Conservation (phyloP, 23 tunicate genomes). For the Trididemnum clinides region DNA sequence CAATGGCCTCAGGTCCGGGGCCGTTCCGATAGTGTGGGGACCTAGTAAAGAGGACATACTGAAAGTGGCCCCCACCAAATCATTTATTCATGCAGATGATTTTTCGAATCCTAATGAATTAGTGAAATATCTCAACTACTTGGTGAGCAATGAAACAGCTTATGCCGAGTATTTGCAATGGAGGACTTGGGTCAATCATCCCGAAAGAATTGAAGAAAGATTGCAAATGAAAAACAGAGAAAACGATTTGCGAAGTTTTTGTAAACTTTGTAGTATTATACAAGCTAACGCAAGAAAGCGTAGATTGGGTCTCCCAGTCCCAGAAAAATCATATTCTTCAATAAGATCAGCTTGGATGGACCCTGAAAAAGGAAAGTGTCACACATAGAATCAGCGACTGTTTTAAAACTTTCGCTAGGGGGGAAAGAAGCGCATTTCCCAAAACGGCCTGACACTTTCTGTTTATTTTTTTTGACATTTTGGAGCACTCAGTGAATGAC, state of each 20-base stretch:
- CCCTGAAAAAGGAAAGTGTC: conserved; percentile 51
- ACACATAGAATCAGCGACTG: too few species aligned
- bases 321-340: not conserved
- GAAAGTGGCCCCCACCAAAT: conserved; percentile 84
- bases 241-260: conserved; percentile 84
- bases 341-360: conserved; percentile 41
- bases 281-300: conserved; percentile 66
- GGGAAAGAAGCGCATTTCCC: too few species aligned
- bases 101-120: conserved; percentile 52
- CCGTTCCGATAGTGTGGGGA: conserved; percentile 96
- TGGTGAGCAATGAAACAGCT: conserved; percentile 69
- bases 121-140: conserved; percentile 62
- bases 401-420: too few species aligned
- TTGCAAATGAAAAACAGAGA: conserved; percentile 63
- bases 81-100: conserved; percentile 86
- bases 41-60: conserved; percentile 72
- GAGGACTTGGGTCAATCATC: conserved; percentile 79
- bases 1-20: conserved; percentile 90
- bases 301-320: conserved; percentile 22
- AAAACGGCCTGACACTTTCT: too few species aligned
- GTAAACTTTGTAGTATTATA: conserved; percentile 73
- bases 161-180: conserved; percentile 82
- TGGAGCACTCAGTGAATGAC: too few species aligned
- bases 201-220: conserved; percentile 59
- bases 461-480: too few species aligned